Conservation (phyloP, 2,888 invertebrate species). For the Anthrax anthrax region DNA sequence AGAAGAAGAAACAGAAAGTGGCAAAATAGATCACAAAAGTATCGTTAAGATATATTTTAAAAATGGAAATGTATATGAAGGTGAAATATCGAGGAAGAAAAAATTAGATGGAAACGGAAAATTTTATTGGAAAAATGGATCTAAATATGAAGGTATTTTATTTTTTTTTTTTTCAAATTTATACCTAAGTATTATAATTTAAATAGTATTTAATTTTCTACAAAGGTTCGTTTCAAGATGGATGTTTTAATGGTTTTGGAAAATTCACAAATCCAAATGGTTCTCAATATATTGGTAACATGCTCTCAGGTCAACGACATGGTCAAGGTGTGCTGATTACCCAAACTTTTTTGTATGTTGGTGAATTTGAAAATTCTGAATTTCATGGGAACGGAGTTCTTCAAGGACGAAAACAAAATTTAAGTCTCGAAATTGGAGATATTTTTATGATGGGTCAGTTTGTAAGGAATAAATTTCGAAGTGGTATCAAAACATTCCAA, state of each 20-base stretch:
- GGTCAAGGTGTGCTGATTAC: conserved; percentile 3
- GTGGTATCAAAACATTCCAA: conserved; percentile 1
- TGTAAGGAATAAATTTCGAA: background rate
- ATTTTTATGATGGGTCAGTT: conserved; percentile 2
- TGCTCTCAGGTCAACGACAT: conserved; percentile 4
- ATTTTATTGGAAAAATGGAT: conserved; percentile 4
- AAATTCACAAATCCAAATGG: background rate
- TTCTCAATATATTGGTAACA: conserved; percentile 1
- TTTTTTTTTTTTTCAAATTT: too few relatives aligned
- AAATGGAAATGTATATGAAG: conserved; percentile 6
- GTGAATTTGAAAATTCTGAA: conserved; percentile 1
- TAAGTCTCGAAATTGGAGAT: background rate
- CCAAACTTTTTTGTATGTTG: conserved; percentile 3
- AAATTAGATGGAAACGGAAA: conserved; percentile 6
- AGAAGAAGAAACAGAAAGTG: too few relatives aligned
- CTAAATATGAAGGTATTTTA: conserved; percentile 4
- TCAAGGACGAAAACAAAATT: background rate
- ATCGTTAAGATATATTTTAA: conserved; percentile 4
- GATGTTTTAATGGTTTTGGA: conserved; percentile 3
- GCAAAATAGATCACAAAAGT: background rate
- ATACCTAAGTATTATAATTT: too few relatives aligned
- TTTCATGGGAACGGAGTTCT: conserved; percentile 5
- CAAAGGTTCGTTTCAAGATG: conserved; percentile 6
- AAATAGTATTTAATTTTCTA: background rate
- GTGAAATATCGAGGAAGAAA: background rate